phyloP scores from a whole-genome alignment of 2,888 invertebrate species.

The Galeruca laticollis region DNA sequence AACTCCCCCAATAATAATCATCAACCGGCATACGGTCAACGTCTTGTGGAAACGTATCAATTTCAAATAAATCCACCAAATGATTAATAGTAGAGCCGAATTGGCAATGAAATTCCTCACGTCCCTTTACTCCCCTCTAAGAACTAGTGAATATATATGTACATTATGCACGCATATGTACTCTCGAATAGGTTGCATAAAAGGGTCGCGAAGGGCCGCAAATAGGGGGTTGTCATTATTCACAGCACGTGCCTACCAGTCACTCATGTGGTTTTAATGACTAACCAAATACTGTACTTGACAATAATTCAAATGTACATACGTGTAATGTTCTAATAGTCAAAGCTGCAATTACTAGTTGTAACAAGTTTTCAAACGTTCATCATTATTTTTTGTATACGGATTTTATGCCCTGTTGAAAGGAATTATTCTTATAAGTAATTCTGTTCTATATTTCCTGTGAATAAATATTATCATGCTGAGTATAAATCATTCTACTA shows the following conservation, averaged over 20 bases:
- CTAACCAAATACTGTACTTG: constrained; percentile 60
- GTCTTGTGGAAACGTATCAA: constrained; percentile 12
- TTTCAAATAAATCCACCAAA: constrained; percentile 19
- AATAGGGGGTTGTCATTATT: constrained; percentile 53
- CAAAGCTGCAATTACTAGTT: neutral
- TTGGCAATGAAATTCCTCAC: constrained; percentile 6
- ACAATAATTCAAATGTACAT: constrained; percentile 47
- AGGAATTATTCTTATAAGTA: too few relatives aligned
- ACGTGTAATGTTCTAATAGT: constrained; percentile 5
- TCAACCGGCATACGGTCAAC: constrained; percentile 2
- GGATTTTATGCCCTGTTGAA: too few relatives aligned
- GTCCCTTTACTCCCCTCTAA: neutral
- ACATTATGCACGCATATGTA: constrained; percentile 45
- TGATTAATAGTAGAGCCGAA: constrained; percentile 40
- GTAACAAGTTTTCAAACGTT: neutral
- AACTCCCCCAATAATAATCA: constrained; percentile 6
- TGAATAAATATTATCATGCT: too few relatives aligned
- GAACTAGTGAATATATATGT: constrained; percentile 16
- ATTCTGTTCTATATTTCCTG: too few relatives aligned
- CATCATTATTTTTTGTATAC: too few relatives aligned
- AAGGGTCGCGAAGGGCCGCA: constrained; percentile 44
- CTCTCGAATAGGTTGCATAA: constrained; percentile 36
- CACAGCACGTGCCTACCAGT: constrained; percentile 54
- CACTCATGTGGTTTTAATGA: constrained; percentile 59
- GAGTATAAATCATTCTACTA: too few relatives aligned